Evolutionary conservation across 1,140 invertebrate genomes (phyloP).

Genomic region (Temnothorax nylanderi): DNA sequence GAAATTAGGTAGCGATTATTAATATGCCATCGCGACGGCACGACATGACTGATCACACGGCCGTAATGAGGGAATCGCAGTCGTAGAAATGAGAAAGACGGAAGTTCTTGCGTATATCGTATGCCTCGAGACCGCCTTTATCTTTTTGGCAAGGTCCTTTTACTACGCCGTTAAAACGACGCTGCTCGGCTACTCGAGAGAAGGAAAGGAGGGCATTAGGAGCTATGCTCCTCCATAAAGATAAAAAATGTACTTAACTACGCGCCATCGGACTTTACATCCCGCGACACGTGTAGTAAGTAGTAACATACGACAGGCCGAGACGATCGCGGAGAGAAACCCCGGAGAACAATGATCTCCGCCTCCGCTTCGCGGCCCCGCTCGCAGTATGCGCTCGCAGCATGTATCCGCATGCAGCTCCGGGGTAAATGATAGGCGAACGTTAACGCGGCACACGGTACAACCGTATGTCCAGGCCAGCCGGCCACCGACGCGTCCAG

Average conservation of each 20-base stretch:
- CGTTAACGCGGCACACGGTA: slow-evolving; percentile 7
- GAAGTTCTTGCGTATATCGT: slow-evolving; percentile 17
- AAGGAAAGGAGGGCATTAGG: slow-evolving; percentile 44
- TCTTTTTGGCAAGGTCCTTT: slow-evolving; percentile 68
- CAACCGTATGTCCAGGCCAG: background rate
- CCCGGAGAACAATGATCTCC: slow-evolving; percentile 30
- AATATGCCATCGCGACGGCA: background rate
- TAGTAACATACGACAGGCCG: background rate
- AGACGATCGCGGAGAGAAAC: background rate
- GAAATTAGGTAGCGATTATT: background rate
- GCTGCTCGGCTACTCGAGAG: slow-evolving; percentile 23
- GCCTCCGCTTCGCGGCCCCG: background rate
- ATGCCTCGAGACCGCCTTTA: slow-evolving; percentile 51
- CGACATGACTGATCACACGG: background rate
- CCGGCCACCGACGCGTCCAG: background rate
- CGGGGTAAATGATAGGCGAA: slow-evolving; percentile 7
- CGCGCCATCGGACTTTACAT: background rate
- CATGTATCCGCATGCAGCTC: background rate
- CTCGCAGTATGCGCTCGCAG: background rate
- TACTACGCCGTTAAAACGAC: slow-evolving; percentile 67
- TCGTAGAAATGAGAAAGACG: background rate
- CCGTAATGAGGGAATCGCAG: background rate
- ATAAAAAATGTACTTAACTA: slow-evolving; percentile 64
- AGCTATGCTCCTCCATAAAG: slow-evolving; percentile 44
- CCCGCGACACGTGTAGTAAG: slow-evolving; percentile 22